A percentile compares a stretch with the other conserved stretches of the same genome.
These are phyloP conservation scores for Phainopepla nitens DNA, from an alignment of 2,113 vertebrate genomes.

Conservation along the genomic window DNA sequence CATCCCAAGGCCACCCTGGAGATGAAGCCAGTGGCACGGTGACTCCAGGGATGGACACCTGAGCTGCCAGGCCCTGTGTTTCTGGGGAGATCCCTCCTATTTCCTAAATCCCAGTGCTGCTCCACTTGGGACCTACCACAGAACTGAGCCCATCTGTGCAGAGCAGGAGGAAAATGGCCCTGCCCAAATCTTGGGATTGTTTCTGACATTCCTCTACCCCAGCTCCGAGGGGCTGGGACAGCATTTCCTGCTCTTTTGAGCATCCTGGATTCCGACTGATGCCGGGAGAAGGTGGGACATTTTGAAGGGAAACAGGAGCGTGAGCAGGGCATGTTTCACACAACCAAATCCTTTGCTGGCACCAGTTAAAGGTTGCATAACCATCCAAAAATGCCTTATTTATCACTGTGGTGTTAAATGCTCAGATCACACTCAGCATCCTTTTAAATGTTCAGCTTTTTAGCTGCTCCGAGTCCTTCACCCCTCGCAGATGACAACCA, in stretches of 20 bases:
- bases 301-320: not conserved
- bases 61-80: not conserved
- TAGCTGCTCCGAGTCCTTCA: not conserved
- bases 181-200: not conserved
- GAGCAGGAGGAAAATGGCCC: not conserved
- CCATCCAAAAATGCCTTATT: not conserved
- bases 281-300: not conserved
- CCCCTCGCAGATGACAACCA: conserved; percentile 21
- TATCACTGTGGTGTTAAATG: not conserved
- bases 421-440: not conserved
- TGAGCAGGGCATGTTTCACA: not conserved
- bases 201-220: not conserved
- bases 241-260: not conserved
- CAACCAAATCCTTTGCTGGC: not conserved
- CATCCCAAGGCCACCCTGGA: not conserved
- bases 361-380: not conserved
- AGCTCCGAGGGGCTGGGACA: not conserved
- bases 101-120: not conserved
- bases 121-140: not conserved
- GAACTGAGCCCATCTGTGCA: not conserved
- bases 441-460: not conserved
- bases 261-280: not conserved
- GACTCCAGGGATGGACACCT: not conserved
- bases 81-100: not conserved
- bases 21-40: not conserved